Evolutionary conservation across 2,113 vertebrate genomes (phyloP), one percentile per base, ranked within the genome.

Genomic region (Dipodomys ordii): DNA sequence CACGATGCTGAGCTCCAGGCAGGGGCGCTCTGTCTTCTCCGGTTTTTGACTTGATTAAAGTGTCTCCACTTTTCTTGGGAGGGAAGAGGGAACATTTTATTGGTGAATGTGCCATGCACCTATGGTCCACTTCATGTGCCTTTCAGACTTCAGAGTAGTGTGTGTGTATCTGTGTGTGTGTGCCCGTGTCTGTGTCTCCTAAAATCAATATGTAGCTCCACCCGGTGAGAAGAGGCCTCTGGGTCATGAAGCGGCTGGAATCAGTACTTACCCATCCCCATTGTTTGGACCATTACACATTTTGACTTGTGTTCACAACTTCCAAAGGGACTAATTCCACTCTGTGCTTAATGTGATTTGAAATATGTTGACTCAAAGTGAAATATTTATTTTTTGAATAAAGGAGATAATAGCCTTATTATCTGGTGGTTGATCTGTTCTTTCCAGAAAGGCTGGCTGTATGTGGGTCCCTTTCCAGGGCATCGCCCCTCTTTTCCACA

Each of bases 351-450:
- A 96, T 96, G 98, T 97, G 96, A 97, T 97, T 98, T 97, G 97
- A 98, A 98, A 98, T 98, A 94, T 97, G 97, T 96, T 94, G 91
- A 98, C 83, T 98, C 98, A 98, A 97, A 97, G 98, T 97, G 88
- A 98, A 97, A 98, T 98, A 98, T 98, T 98, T 98, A 98, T 99
- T 99, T 99, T 99, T 98, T 97, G 98, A 98, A 98, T 98, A 98
- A 98, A 98, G 97, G 96, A 98, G 95, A 97, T 95, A 94, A 94
- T 95, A 96, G 76, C 98, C 97, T 98, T 98, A 96, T 94, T 39
- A 39, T 93, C 92, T 82, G 94, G 94, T 80, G 92, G 76, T 96
- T 95, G 92, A 67, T 93, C 88, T 96, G 97, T 83, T 97, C 97
- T 98, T 96, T 91, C 27, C 65, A 81, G 88, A 71, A 88, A 81